These are phyloP conservation scores for Sphecodes monilicornis DNA, from an alignment of 2,888 invertebrate species.

Conservation along the genomic window DNA sequence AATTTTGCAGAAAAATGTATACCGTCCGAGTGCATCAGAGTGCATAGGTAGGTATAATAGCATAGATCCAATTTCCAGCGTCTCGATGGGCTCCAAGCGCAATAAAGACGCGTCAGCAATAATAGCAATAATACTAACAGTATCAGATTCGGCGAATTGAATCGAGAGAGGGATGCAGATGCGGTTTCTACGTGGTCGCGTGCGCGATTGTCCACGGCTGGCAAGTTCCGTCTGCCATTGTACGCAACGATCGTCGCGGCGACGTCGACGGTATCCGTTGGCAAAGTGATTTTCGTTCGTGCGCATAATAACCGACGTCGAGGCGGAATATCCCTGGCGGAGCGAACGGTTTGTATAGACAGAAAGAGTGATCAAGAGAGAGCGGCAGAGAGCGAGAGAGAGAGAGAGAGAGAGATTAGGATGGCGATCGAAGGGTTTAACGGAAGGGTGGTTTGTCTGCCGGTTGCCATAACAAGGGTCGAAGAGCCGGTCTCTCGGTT, in stretches of 20 bases:
- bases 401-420: not conserved
- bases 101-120: not conserved
- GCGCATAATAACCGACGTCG: constrained; percentile 65
- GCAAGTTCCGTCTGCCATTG: not conserved
- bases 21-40: not conserved
- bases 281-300: constrained; percentile 67
- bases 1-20: not conserved
- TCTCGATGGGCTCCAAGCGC: too few relatives aligned
- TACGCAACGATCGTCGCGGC: constrained; percentile 27
- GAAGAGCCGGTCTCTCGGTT: constrained; percentile 41
- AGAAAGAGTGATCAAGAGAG: not conserved
- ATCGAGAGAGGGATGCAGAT: not conserved
- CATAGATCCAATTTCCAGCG: not conserved
- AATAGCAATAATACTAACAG: not conserved
- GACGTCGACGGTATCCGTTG: constrained; percentile 31
- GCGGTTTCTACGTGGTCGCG: not conserved
- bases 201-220: constrained; percentile 5
- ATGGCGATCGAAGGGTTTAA: constrained; percentile 53
- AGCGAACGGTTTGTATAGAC: constrained; percentile 24
- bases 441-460: constrained; percentile 64
- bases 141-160: not conserved
- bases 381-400: not conserved
- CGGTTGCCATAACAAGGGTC: constrained; percentile 65
- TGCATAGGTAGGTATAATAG: not conserved
- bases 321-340: constrained; percentile 33